A percentile compares a stretch with the other conserved stretches of the same genome.
These are phyloP conservation scores for Varanus salvator DNA, from an alignment of 2,113 vertebrate genomes.

Conservation along the genomic window DNA sequence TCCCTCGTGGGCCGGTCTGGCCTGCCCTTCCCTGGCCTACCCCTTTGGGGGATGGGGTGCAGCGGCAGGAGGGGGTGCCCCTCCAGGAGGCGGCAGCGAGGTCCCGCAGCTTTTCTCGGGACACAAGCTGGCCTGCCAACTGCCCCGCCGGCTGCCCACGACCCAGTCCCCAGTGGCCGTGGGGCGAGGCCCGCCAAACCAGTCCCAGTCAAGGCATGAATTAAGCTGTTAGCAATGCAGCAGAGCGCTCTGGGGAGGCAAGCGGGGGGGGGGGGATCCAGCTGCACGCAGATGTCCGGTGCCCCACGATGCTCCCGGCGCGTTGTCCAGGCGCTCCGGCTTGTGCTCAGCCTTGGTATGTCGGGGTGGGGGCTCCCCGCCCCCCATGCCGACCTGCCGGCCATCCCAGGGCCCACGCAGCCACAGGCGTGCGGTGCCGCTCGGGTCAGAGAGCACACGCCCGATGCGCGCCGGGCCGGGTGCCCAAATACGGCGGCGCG, in stretches of 20 bases:
- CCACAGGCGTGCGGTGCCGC: neutral
- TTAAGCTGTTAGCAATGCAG: slow-evolving; percentile 60
- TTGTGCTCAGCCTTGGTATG: too few relatives aligned
- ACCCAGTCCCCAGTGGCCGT: too few relatives aligned
- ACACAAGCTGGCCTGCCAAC: neutral
- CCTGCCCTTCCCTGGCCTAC: too few relatives aligned
- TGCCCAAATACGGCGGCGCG: neutral
- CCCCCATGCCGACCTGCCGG: neutral
- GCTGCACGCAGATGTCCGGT: neutral
- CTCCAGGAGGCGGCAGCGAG: neutral
- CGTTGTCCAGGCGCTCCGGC: neutral
- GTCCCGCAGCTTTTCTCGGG: too few relatives aligned
- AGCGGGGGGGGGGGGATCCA: neutral
- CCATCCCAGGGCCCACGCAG: neutral
- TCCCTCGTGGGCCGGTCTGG: too few relatives aligned
- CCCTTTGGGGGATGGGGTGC: neutral
- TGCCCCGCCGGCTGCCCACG: neutral
- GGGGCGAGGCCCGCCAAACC: slow-evolving; percentile 1
- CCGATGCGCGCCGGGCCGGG: too few relatives aligned
- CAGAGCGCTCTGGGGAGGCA: neutral
- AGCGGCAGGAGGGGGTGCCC: accelerated
- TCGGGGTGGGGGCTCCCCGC: neutral
- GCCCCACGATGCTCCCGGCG: neutral
- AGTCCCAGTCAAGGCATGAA: slow-evolving; percentile 36
- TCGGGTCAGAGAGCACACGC: too few relatives aligned